Evolutionary conservation across 2,113 vertebrate species (phyloP).

Genomic region (Dissostichus mawsoni): DNA sequence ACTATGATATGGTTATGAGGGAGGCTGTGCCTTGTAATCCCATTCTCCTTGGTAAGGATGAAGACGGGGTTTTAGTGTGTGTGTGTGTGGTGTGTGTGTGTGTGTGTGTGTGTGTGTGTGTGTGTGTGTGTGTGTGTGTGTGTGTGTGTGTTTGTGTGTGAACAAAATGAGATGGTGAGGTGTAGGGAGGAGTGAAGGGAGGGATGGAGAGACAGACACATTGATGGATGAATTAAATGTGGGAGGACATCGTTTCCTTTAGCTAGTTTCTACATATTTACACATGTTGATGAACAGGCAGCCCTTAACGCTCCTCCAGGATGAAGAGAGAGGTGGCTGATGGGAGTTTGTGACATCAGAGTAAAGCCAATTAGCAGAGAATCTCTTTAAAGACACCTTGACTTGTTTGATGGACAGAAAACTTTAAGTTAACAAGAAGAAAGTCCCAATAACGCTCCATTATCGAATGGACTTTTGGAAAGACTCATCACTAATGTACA

Average conservation of each 20-base stretch:
- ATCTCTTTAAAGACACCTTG: too few relatives aligned
- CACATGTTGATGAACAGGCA: neutral
- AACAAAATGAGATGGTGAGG: neutral
- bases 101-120: constrained; percentile 47
- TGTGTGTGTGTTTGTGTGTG: constrained; percentile 45
- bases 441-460: too few relatives aligned
- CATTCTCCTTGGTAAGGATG: constrained; percentile 87
- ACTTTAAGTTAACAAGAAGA: too few relatives aligned
- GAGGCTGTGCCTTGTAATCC: constrained; percentile 89
- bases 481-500: too few relatives aligned
- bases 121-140: neutral
- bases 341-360: constrained; percentile 5
- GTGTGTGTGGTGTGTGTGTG: constrained; percentile 29
- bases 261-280: constrained; percentile 18
- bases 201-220: neutral
- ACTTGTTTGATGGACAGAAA: too few relatives aligned
- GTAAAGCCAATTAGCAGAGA: neutral
- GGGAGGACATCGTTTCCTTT: constrained; percentile 14
- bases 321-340: constrained; percentile 33
- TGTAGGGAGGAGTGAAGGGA: neutral
- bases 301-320: neutral
- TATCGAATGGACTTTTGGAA: too few relatives aligned
- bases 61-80: constrained; percentile 63
- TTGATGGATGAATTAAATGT: constrained; percentile 37
- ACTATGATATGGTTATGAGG: constrained; percentile 80